A percentile compares a stretch with the other conserved stretches of the same genome.
Conservation (phyloP, 2,113 vertebrate species). For the Grammomys dolichurus region DNA sequence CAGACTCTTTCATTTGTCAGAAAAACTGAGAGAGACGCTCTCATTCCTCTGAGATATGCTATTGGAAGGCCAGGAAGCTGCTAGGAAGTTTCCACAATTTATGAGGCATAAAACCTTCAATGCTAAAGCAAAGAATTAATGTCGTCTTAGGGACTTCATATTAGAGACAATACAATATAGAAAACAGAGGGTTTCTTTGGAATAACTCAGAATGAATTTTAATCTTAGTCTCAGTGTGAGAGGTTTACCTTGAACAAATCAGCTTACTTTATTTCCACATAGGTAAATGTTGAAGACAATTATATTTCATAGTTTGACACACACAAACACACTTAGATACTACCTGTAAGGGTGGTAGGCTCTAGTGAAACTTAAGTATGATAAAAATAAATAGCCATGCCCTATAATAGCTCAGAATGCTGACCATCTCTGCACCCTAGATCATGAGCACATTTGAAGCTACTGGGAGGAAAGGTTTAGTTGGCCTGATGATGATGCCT, state of each 20-base stretch:
- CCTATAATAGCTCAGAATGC: not conserved
- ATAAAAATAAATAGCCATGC: not conserved
- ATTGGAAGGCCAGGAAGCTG: not conserved
- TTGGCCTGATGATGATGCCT: not conserved
- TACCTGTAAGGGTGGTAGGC: not conserved
- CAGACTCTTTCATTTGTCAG: conserved; percentile 1
- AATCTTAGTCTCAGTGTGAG: not conserved
- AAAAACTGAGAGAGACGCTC: not conserved
- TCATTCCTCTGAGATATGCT: not conserved
- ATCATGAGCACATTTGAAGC: not conserved
- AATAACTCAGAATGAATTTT: not conserved
- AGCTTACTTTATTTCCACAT: not conserved
- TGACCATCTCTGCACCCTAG: not conserved
- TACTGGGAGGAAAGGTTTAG: not conserved
- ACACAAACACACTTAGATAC: not conserved
- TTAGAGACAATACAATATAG: not conserved
- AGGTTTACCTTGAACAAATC: not conserved
- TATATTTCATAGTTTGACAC: not conserved
- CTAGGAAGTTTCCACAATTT: conserved; percentile 23
- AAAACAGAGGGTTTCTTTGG: not conserved
- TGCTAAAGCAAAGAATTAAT: not conserved
- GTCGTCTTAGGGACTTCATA: not conserved
- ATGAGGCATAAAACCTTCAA: not conserved
- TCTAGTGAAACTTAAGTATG: not conserved
- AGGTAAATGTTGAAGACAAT: not conserved